Percentiles rank a stretch among this genome's conserved stretches.
These are phyloP conservation scores for Andrena camellia DNA, from an alignment of 2,888 invertebrate species.

Conservation along the genomic window DNA sequence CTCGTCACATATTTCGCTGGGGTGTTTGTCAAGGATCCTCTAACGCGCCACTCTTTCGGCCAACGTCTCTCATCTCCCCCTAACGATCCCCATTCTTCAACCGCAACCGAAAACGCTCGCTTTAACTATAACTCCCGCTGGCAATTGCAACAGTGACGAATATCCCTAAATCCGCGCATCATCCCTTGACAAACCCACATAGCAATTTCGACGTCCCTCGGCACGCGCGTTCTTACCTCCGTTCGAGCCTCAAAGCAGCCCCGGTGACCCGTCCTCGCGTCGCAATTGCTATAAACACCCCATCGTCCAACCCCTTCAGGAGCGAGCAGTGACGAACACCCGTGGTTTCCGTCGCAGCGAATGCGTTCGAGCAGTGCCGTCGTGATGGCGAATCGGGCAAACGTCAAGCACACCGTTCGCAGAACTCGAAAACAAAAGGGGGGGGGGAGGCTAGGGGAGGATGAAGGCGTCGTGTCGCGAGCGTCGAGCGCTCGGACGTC, in stretches of 20 bases:
- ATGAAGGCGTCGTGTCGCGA: neutral
- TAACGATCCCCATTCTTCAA: neutral
- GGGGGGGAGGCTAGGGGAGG: neutral
- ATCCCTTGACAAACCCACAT: neutral
- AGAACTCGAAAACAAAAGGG: neutral
- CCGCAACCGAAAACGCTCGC: neutral
- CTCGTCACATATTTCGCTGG: constrained; percentile 50
- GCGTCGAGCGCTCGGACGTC: constrained; percentile 24
- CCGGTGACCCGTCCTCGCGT: neutral
- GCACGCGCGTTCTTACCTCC: constrained; percentile 40
- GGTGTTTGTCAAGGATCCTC: constrained; percentile 35
- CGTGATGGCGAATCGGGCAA: neutral
- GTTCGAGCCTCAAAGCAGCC: neutral
- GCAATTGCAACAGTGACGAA: neutral
- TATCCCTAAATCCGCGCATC: neutral
- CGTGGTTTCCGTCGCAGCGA: constrained; percentile 32
- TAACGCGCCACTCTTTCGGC: constrained; percentile 32
- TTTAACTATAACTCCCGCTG: neutral
- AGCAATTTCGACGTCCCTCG: neutral
- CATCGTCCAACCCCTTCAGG: neutral
- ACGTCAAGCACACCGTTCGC: neutral
- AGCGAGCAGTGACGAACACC: constrained; percentile 47
- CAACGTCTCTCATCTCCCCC: constrained; percentile 2
- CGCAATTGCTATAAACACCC: constrained; percentile 24
- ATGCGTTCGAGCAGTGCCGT: constrained; percentile 20